Conservation (phyloP, 2,797 vertebrate genomes). For the Macroramphosus scolopax region DNA sequence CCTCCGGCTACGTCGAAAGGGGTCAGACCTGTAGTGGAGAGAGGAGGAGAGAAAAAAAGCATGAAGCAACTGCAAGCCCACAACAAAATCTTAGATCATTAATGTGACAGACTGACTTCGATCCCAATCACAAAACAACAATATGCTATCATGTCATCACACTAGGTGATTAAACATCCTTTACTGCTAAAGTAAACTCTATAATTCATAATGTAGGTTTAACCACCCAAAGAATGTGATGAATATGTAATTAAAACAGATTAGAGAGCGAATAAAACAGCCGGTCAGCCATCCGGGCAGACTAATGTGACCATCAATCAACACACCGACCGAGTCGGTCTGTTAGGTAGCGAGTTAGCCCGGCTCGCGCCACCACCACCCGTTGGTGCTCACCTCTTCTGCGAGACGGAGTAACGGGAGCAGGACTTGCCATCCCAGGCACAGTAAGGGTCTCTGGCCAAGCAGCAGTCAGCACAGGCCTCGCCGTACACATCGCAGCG, state of each 20-base stretch:
- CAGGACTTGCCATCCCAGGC: conserved; percentile 98
- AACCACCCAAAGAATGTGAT: too few species aligned
- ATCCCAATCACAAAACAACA: too few species aligned
- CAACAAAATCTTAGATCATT: too few species aligned
- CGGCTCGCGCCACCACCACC: conserved; percentile 22
- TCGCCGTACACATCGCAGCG: conserved; percentile 93
- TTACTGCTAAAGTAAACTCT: too few species aligned
- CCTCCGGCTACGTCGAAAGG: conserved; percentile 90
- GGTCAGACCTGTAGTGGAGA: conserved; percentile 74
- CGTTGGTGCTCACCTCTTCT: conserved; percentile 87
- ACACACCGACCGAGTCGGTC: conserved; percentile 3
- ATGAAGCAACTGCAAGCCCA: conserved; percentile 76
- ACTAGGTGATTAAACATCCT: too few species aligned
- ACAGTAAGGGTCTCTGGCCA: conserved; percentile 95
- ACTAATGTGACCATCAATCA: conserved; percentile 1
- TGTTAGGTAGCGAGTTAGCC: conserved; percentile 36
- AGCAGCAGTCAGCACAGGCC: conserved; percentile 95
- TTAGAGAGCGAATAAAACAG: conserved; percentile 29
- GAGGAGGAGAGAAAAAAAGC: conserved; percentile 66
- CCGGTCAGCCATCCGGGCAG: conserved; percentile 38
- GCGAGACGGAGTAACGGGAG: conserved; percentile 92
- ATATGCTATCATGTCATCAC: too few species aligned
- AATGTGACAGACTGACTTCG: too few species aligned
- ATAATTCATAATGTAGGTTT: too few species aligned
- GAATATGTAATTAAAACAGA: too few species aligned